Percentiles rank a stretch among this genome's conserved stretches.
Evolutionary conservation across 2,888 invertebrate species (phyloP).

Genomic region (Cloeon dipterum): DNA sequence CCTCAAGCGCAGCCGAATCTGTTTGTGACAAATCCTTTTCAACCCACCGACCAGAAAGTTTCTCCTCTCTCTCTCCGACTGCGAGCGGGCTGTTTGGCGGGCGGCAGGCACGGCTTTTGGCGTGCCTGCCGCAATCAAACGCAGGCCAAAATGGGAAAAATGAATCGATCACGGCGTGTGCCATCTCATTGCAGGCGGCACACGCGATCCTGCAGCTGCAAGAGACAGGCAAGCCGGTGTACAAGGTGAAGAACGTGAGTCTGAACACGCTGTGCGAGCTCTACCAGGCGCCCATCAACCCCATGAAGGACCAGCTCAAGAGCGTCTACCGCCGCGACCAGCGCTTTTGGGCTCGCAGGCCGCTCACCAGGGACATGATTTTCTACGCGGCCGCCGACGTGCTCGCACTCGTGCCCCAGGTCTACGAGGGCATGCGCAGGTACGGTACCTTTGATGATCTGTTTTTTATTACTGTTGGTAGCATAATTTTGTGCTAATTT

Average conservation of each 20-base stretch:
- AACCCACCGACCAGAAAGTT: not conserved
- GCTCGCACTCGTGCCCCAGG: constrained; percentile 57
- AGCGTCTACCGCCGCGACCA: constrained; percentile 67
- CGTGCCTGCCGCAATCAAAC: no score
- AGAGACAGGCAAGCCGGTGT: constrained; percentile 71
- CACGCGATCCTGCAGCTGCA: constrained; percentile 80
- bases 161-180: no score
- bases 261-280: constrained; percentile 76
- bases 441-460: constrained; percentile 12
- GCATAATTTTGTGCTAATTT: no score
- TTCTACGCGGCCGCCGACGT: constrained; percentile 80
- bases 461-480: no score
- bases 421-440: constrained; percentile 49
- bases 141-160: no score
- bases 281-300: constrained; percentile 70
- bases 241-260: constrained; percentile 84
- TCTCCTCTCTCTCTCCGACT: not conserved
- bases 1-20: not conserved
- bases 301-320: constrained; percentile 75
- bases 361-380: constrained; percentile 75
- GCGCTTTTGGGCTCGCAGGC: constrained; percentile 65
- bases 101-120: no score
- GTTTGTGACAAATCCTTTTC: not conserved
- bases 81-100: not conserved
- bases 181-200: constrained; percentile 33